These are phyloP conservation scores for Meleagris gallopavo DNA, from an alignment of 2,113 vertebrate genomes.

Conservation along the genomic window DNA sequence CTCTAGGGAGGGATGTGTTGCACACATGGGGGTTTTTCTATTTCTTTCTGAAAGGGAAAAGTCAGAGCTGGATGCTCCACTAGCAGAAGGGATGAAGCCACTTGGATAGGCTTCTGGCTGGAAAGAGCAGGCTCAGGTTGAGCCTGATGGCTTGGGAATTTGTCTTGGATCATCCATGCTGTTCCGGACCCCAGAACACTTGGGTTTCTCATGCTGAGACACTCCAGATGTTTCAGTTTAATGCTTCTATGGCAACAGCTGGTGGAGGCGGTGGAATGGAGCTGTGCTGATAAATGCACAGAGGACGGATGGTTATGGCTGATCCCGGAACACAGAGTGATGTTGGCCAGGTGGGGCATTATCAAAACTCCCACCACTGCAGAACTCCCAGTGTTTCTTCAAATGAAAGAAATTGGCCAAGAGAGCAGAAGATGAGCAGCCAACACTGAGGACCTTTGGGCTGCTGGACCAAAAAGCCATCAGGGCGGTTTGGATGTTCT, in stretches of 20 bases:
- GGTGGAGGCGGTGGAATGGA: not conserved
- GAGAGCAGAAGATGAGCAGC: not conserved
- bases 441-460: too few species aligned
- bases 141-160: not conserved
- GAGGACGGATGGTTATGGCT: fast-evolving
- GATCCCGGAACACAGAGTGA: not conserved
- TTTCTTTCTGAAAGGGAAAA: not conserved
- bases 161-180: not conserved
- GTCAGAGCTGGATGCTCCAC: not conserved
- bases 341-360: not conserved
- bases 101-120: not conserved
- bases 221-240: not conserved
- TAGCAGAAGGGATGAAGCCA: not conserved
- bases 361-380: not conserved
- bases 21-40: not conserved
- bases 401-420: not conserved
- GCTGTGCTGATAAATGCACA: not conserved
- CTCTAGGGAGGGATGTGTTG: not conserved
- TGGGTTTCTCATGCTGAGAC: slow-evolving; percentile 26
- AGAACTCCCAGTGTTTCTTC: not conserved
- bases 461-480: not conserved
- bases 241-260: slow-evolving; percentile 8
- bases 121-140: not conserved
- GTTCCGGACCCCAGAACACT: slow-evolving; percentile 11
- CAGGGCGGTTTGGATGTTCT: not conserved